phyloP scores from a whole-genome alignment of 2,797 vertebrate species.

The Anguilla marmorata region DNA sequence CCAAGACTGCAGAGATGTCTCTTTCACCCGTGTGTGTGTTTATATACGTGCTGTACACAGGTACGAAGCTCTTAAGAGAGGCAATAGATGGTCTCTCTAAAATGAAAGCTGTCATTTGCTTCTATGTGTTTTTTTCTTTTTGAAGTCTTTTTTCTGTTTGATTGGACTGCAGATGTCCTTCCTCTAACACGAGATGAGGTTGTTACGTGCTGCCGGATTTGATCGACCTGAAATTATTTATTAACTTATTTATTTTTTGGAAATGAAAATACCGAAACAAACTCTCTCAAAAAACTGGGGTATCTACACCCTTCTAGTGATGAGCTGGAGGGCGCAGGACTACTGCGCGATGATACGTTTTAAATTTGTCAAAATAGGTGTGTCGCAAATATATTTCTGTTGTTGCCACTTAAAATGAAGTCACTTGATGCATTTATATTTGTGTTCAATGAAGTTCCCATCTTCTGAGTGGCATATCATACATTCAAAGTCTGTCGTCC shows the following conservation, averaged over 20 bases:
- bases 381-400: background rate
- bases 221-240: constrained; percentile 72
- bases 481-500: background rate
- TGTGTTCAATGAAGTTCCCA: background rate
- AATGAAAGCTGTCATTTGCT: constrained; percentile 51
- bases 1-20: constrained; percentile 72
- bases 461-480: background rate
- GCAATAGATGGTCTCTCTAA: constrained; percentile 54
- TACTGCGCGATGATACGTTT: background rate
- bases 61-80: constrained; percentile 43
- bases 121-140: constrained; percentile 37
- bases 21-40: constrained; percentile 40
- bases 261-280: constrained; percentile 32
- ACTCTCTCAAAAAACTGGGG: background rate
- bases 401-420: background rate
- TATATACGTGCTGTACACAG: constrained; percentile 39
- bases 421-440: background rate
- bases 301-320: background rate
- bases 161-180: constrained; percentile 73
- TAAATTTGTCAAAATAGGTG: background rate
- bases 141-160: constrained; percentile 37
- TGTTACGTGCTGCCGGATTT: constrained; percentile 50
- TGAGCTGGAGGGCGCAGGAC: background rate
- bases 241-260: constrained; percentile 74
- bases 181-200: constrained; percentile 61